These are phyloP conservation scores for Sylvilagus floridanus DNA, from an alignment of 2,797 vertebrate genomes.

Conservation along the genomic window DNA sequence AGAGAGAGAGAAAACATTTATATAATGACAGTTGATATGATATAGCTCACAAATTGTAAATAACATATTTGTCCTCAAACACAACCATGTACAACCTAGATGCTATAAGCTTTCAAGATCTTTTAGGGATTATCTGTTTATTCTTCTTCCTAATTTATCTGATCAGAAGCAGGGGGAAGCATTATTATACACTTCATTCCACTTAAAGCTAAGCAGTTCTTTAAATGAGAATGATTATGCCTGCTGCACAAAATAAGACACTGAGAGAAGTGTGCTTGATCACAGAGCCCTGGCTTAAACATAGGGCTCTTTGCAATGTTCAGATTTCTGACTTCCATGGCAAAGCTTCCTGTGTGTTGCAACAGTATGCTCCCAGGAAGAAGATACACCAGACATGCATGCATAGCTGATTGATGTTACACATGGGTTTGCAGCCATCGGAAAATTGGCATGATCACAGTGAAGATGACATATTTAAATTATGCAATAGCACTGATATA, in stretches of 20 bases:
- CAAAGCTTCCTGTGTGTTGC: background rate
- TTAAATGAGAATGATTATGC: slow-evolving; percentile 34
- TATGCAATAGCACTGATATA: background rate
- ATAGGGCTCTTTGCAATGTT: background rate
- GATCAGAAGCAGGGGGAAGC: slow-evolving; percentile 16
- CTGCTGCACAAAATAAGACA: slow-evolving; percentile 29
- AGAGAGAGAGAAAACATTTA: background rate
- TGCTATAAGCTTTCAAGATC: background rate
- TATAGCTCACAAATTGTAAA: background rate
- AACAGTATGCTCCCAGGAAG: background rate
- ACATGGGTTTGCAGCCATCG: background rate
- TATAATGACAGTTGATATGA: background rate
- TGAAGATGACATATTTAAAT: background rate
- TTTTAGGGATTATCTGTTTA: slow-evolving; percentile 30
- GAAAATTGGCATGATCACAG: background rate
- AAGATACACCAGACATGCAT: background rate
- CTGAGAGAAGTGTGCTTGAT: slow-evolving; percentile 32
- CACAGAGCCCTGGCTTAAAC: slow-evolving; percentile 49
- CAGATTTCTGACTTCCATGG: background rate
- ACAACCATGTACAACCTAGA: background rate
- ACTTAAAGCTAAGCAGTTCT: slow-evolving; percentile 27
- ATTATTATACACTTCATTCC: background rate
- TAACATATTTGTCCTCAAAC: background rate
- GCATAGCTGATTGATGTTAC: background rate
- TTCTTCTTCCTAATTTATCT: background rate